Evolutionary conservation across 2,888 invertebrate genomes (phyloP), one percentile per base, ranked within the genome.

Genomic region (Cheilosia variabilis): DNA sequence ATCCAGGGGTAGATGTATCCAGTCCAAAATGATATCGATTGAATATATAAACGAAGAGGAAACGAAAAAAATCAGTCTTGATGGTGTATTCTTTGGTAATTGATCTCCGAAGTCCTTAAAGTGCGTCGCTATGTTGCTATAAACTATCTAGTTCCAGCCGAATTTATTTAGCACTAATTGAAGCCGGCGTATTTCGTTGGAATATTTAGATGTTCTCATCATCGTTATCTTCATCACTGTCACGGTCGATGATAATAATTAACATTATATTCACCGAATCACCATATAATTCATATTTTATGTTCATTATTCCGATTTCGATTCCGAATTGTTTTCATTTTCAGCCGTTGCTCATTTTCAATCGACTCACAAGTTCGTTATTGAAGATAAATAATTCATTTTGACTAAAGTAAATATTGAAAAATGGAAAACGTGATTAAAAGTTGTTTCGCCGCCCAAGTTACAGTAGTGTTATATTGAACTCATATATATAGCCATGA

Each of bases 91-190:
- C 76, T 80, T 66, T 77, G 86, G 80, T 86, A 72, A 86, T 81
- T 81, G 86, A 86, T 86, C 80, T 76, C 81, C 77, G 76, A 81
- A 72, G 84, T 80, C 75, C 69, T 84, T 63, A 57, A 84, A 75
- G 79, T 79, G 57, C 63, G 52, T 57, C 60, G 68, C 80, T 52
- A 37, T 66, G 66, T 27, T 62, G 58, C 47, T 24, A 71, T 62
- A 53, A 66, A 15, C 17, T 34, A 45, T 43, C 19, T 45, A 22
- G 37, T 58, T 79, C 71, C 73, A 79, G 65, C 65, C 75, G 50
- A 83, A 71, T 76, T 80, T 76, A 17, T 84, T 71, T 9, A 22
- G 69, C 22, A 83, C 50, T 53, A 83, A 73, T 62, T 75, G 84
- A 71, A 79, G 65, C 58, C 65, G 47, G 69, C 63, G 69, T 69